Evolutionary conservation across 2,113 vertebrate genomes (phyloP).

Genomic region (rat (Rattus norvegicus)): DNA sequence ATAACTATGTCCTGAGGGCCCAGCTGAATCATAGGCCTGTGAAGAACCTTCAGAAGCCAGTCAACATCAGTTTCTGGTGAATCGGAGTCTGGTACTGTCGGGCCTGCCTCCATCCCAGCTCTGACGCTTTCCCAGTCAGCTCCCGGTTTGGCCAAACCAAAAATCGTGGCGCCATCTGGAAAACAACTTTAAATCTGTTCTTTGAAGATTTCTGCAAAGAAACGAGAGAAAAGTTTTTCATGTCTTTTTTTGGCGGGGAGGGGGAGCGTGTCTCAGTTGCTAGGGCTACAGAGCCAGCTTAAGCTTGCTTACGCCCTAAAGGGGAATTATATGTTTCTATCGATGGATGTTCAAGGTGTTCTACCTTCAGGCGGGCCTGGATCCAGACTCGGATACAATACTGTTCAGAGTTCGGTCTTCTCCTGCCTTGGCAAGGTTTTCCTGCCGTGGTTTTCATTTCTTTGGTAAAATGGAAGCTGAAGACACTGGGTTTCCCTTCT

Average conservation of each 20-base stretch:
- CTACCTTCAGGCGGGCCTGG: constrained; percentile 5
- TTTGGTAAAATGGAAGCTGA: not conserved
- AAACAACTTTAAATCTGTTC: not conserved
- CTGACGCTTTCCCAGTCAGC: not conserved
- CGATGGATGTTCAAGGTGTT: not conserved
- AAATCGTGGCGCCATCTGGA: not conserved
- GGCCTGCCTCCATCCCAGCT: not conserved
- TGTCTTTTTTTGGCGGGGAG: no score
- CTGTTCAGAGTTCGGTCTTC: not conserved
- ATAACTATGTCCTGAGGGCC: constrained; percentile 76
- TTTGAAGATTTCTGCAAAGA: constrained; percentile 11
- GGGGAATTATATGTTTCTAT: not conserved
- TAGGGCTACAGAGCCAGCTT: not conserved
- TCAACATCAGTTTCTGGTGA: constrained; percentile 82
- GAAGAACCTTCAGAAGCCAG: not conserved
- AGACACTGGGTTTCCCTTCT: not conserved
- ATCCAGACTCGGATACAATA: not conserved
- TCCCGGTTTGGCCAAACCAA: not conserved
- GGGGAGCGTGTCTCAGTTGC: not conserved
- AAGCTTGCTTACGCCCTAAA: not conserved
- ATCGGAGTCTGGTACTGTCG: constrained; percentile 69
- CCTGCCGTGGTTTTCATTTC: not conserved
- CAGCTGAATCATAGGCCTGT: constrained; percentile 9
- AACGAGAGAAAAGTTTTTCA: not conserved
- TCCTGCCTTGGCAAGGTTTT: not conserved